These are phyloP conservation scores for Leptatherina wallacei DNA, from an alignment of 2,797 vertebrate genomes.

Conservation along the genomic window DNA sequence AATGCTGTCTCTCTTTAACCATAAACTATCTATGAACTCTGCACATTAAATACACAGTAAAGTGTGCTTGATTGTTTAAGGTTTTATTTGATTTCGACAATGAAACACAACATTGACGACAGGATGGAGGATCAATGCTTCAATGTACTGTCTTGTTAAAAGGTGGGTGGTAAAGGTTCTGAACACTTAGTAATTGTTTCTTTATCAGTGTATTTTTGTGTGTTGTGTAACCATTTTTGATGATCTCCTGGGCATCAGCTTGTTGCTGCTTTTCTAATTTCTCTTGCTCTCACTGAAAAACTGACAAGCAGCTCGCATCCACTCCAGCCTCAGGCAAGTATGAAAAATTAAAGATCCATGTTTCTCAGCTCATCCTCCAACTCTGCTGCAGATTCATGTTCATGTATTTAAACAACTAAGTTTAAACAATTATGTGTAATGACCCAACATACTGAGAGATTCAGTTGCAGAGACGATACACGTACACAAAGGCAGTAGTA, in stretches of 20 bases:
- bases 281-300: constrained; percentile 33
- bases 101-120: constrained; percentile 6
- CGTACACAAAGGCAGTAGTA: too few relatives aligned
- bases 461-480: too few relatives aligned
- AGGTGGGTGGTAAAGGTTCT: constrained; percentile 32
- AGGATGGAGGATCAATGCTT: constrained; percentile 23
- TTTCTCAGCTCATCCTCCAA: constrained; percentile 53
- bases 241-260: constrained; percentile 38
- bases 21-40: constrained; percentile 29
- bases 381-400: constrained; percentile 34
- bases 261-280: constrained; percentile 38
- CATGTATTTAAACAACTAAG: constrained; percentile 29
- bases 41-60: constrained; percentile 8
- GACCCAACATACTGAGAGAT: too few relatives aligned
- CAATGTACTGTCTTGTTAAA: constrained; percentile 27
- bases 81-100: constrained; percentile 26
- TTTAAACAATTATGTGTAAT: constrained; percentile 10
- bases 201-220: constrained; percentile 29
- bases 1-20: background rate
- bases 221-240: constrained; percentile 16
- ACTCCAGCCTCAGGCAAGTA: constrained; percentile 49
- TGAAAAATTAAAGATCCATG: constrained; percentile 63
- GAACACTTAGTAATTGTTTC: constrained; percentile 33
- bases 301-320: constrained; percentile 42
- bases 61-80: background rate